A percentile compares a stretch with the other conserved stretches of the same genome.
Evolutionary conservation across 2,888 invertebrate genomes (phyloP).

Genomic region (Pyrrhosoma nymphula): DNA sequence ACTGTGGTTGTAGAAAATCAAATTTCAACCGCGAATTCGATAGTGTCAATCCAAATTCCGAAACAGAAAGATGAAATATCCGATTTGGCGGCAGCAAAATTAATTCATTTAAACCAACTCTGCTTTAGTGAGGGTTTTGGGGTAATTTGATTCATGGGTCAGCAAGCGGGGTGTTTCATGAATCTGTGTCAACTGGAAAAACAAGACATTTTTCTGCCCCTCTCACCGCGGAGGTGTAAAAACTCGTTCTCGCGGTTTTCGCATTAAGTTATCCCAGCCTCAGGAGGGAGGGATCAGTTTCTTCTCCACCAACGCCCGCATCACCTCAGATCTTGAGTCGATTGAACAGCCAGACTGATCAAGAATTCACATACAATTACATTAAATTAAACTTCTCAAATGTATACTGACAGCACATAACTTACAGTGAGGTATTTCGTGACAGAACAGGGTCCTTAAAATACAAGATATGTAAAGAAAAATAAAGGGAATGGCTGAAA

Average conservation of each 20-base stretch:
- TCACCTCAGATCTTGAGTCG: background rate
- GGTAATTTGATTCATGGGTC: background rate
- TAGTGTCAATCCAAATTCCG: background rate
- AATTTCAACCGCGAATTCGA: background rate
- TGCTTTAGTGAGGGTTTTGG: background rate
- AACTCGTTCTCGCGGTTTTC: no score
- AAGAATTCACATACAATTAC: background rate
- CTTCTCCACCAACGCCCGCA: background rate
- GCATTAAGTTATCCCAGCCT: no score
- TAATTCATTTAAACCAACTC: background rate
- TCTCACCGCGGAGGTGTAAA: background rate
- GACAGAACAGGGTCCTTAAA: no score
- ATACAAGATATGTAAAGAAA: no score
- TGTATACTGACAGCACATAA: no score
- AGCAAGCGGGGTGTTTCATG: background rate
- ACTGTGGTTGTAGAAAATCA: background rate
- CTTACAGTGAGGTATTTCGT: no score
- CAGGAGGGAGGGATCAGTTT: background rate
- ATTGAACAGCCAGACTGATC: background rate
- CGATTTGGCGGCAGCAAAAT: background rate
- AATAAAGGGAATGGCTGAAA: no score
- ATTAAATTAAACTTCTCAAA: no score
- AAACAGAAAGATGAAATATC: background rate
- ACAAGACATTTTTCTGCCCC: background rate
- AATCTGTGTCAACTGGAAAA: background rate